These are phyloP conservation scores for Ammodytes dubius DNA, from an alignment of 2,113 vertebrate genomes.

Conservation along the genomic window DNA sequence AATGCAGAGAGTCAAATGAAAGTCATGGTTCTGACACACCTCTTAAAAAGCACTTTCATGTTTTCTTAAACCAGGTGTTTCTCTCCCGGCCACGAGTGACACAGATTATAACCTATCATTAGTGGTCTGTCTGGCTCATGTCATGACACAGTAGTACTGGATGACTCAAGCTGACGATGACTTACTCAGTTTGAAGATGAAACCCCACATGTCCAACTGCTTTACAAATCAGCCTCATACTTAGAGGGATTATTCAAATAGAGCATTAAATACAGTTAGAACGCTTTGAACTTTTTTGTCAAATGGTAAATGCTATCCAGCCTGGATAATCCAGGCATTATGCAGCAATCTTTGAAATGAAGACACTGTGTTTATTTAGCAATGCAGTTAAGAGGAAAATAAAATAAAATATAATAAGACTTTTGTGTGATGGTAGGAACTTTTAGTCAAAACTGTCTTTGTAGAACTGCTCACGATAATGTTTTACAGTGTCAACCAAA, in stretches of 20 bases:
- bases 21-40: not conserved
- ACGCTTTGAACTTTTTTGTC: not conserved
- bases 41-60: conserved; percentile 21
- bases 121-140: conserved; percentile 40
- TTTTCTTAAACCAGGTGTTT: conserved; percentile 27
- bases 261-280: not conserved
- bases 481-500: not conserved
- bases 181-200: not conserved
- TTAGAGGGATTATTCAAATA: not conserved
- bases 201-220: conserved; percentile 1
- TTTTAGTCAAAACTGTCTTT: not conserved
- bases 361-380: not conserved
- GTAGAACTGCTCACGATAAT: not conserved
- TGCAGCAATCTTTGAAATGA: not conserved
- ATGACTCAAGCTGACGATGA: conserved; percentile 46
- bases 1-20: not conserved
- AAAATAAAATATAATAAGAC: not conserved
- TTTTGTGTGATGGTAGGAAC: not conserved
- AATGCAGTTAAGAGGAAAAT: not conserved
- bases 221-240: not conserved
- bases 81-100: conserved; percentile 2
- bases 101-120: conserved; percentile 33
- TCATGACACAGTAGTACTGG: not conserved
- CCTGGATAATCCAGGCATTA: not conserved
- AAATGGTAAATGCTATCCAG: not conserved